Base-by-base conservation (phyloP, 2,113 vertebrate genomes). In the Polypterus bichir region DNA sequence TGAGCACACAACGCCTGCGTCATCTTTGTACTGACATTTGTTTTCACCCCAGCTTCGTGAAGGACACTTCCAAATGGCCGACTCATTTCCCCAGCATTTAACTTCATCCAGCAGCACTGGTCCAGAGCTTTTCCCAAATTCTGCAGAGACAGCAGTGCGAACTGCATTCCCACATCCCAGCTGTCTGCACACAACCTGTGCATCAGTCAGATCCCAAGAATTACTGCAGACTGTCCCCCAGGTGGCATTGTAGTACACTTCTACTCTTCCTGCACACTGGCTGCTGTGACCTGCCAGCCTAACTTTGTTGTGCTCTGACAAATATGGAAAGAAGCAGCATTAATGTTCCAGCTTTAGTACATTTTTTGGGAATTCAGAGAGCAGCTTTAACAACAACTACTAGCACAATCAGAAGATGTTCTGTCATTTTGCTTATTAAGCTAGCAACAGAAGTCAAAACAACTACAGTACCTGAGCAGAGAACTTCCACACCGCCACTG, bases 221-320 rank as follows among this genome's bases (percentile, higher is more conserved):
- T 83, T 77, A 60, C 85, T 84, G 47, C 83, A 27, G 61, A 86
- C 2, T 44, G 80, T 79, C 46, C 83, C 84, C 86, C 86, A 88
- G 51, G 49, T 66, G 5, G 79, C 78, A 0, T 76, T 62, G 2
- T 77, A 76, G 44, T 80, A 76, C 63, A 84, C 3, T 11, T 86
- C 86, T 47, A 86, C 59, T 76, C 83, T 77, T 3, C 84, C 84
- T 5, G 77, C 73, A 0, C 86, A 88, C 9, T 54, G 80, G 2
- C 68, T 49, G 1, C 64, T 52, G 49, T 75, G 81, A n/a, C 77
- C 77, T 46, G 70, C 72, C 62, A 88, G 66, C 46, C 77, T 77
- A 10, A 87, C 68, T 3, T 59, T 73, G 10, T 66, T 71, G 62
- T 71, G 76, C 4, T 47, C 84, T 86, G 64, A 6, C 4, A 8